Base-by-base conservation (phyloP, 37 sponge, comb jelly and placozoan genomes). In the Axinella damicornis region DNA sequence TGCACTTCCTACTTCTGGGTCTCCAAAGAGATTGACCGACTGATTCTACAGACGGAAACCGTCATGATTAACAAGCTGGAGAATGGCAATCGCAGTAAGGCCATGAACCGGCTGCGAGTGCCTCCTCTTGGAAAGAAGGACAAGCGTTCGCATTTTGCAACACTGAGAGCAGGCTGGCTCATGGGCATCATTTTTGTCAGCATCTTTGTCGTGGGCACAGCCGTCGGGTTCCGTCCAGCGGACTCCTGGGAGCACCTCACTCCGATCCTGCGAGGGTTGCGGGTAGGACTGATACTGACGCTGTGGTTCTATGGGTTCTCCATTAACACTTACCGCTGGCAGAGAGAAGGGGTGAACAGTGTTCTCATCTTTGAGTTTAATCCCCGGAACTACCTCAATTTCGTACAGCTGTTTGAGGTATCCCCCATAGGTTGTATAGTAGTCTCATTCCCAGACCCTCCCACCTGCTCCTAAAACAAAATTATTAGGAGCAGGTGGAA, bases 291-390 rank as follows among this genome's bases (percentile, higher is more conserved):
- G 30, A 69, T 91, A 22, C 69, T 95, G 38, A 63, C 74, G n/a
- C 69, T 91, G 28, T 91, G 85, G 81, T 83, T 95, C 57, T 89
- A 46, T 46, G 77, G 55, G n/a, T 84, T 93, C 76, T 89, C 89
- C 36, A 69, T 95, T 83, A 97, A 97, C 78, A 89, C 91, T 2
- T 87, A 78, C 34, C 82, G 82, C 59, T 96, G 94, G 94, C 71
- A 88, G 40, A 86, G 69, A 32, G 75, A 77, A 17, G 97, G 97
- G 6, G 97, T 97, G 28, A 97, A 97, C 65, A 90, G 85, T 83
- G 90, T 94, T 5, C 93, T 97, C 74, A 97, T 97, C 25, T 97
- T 97, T 65, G 97, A 92, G 71, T 83, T 94, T 68, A 79, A 97
- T 76, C 97, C 97, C 4, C 62, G 97, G 24, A 57, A 97, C 79